Base-by-base conservation (phyloP, 2,113 vertebrate genomes). In the Syngnathus floridae region DNA sequence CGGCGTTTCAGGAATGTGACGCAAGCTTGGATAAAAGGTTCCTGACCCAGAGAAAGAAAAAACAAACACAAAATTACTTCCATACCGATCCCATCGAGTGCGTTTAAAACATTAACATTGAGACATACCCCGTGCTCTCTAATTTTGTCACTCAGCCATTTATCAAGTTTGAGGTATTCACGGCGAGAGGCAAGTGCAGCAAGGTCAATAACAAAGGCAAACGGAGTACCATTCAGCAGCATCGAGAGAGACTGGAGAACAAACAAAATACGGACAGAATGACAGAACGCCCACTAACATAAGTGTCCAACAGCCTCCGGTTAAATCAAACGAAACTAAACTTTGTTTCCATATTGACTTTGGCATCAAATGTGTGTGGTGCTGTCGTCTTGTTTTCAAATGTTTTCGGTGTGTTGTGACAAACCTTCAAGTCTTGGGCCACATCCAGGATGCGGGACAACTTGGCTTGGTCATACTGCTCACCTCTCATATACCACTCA, bases 91-190 rank as follows among this genome's bases (percentile, higher is more conserved):
- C 11, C 26, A 56, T 16, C 10, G 26, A 7, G 26, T 16, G 26
- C 56, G n/a, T 62, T 19, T 66, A 40, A 71, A 38, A 64, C 35
- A 61, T 16, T 37, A 22, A 26, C 21, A 41, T 14, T 21, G n/a
- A 41, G 40, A 79, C 92, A 90, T 92, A 99, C 97, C 90, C 95
- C 96, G 74, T 99, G 96, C 82, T 99, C 97, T 89, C 96, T 91
- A 84, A 99, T 99, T 92, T 99, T 99, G 90, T 99, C 97, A 86
- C 94, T 99, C 84, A 99, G 92, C 97, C 97, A 99, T 91, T 99
- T 99, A 89, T 99, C 96, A 90, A 99, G 94, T 95, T 99, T 99
- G 95, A 99, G 97, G 95, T 99, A 99, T 96, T 99, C 97, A 86
- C 97, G 96, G 88, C 97, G 95, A 85, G 97, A 99, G 80, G 97